These are phyloP conservation scores for Cryptocephalus moraei DNA, from an alignment of 2,888 invertebrate species.

Conservation along the genomic window DNA sequence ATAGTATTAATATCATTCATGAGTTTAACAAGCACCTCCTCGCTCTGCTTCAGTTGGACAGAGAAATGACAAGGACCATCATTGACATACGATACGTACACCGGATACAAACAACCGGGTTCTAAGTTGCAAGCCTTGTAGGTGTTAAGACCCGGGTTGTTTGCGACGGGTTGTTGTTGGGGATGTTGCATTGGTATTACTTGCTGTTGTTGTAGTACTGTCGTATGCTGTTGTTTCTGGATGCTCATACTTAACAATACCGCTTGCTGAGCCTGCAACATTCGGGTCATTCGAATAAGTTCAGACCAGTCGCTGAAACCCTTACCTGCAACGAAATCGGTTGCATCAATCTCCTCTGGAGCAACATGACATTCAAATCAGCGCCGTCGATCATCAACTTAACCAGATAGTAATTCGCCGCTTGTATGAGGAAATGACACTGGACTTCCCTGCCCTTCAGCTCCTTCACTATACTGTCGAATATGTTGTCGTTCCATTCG, in stretches of 20 bases:
- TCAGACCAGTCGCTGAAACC: too few relatives aligned
- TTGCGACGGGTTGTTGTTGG: background rate
- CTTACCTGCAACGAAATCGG: constrained; percentile 30
- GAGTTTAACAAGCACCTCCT: constrained; percentile 51
- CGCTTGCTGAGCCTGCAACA: constrained; percentile 39
- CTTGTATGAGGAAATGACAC: constrained; percentile 29
- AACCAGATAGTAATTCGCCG: constrained; percentile 37
- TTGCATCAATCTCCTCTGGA: constrained; percentile 40
- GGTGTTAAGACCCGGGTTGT: constrained; percentile 20
- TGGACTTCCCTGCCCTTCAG: constrained; percentile 37
- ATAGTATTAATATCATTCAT: constrained; percentile 63
- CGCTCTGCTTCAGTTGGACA: constrained; percentile 56
- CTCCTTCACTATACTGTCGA: constrained; percentile 35
- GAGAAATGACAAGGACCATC: constrained; percentile 73
- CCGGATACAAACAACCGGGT: constrained; percentile 51
- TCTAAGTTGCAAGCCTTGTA: constrained; percentile 45
- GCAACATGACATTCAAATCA: constrained; percentile 42
- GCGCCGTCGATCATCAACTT: constrained; percentile 41
- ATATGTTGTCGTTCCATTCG: constrained; percentile 40
- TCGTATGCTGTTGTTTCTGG: constrained; percentile 27
- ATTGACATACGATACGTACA: constrained; percentile 65
- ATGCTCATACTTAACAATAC: constrained; percentile 31
- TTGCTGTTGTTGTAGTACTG: background rate
- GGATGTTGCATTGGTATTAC: background rate
- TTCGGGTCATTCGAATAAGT: too few relatives aligned